These are phyloP conservation scores for Piscicola geometra DNA, from an alignment of 2,888 invertebrate genomes.

Conservation along the genomic window DNA sequence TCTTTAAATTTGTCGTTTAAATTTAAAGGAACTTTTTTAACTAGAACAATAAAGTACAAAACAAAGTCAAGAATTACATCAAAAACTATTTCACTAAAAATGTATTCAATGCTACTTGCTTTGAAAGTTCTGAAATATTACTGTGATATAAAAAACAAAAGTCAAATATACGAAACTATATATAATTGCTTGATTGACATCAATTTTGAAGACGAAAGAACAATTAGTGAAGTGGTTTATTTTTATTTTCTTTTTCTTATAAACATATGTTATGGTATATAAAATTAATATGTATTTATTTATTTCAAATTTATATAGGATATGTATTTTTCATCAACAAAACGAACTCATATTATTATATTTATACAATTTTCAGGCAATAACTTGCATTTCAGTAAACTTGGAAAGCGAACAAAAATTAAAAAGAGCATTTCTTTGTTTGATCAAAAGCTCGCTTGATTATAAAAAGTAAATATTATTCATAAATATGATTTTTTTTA, in stretches of 20 bases:
- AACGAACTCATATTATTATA: too few species aligned
- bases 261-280: background rate
- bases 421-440: slow-evolving; percentile 12
- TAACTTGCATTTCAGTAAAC: background rate
- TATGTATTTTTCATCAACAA: too few species aligned
- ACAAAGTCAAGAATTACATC: too few species aligned
- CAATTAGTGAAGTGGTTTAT: background rate
- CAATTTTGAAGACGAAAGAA: slow-evolving; percentile 15
- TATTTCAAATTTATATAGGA: background rate
- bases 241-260: background rate
- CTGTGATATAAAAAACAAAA: background rate
- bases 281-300: background rate
- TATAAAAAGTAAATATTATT: too few species aligned
- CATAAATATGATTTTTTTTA: background rate
- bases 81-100: too few species aligned
- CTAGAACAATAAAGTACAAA: too few species aligned
- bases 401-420: background rate
- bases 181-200: background rate
- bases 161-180: background rate
- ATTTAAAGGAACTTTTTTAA: slow-evolving; percentile 8
- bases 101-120: slow-evolving; percentile 28
- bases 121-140: slow-evolving; percentile 1
- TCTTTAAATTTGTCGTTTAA: slow-evolving; percentile 5
- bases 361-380: background rate
- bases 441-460: slow-evolving; percentile 3